A percentile compares a stretch with the other conserved stretches of the same genome.
Evolutionary conservation across 2,888 invertebrate genomes (phyloP).

Genomic region (Thereva unica): DNA sequence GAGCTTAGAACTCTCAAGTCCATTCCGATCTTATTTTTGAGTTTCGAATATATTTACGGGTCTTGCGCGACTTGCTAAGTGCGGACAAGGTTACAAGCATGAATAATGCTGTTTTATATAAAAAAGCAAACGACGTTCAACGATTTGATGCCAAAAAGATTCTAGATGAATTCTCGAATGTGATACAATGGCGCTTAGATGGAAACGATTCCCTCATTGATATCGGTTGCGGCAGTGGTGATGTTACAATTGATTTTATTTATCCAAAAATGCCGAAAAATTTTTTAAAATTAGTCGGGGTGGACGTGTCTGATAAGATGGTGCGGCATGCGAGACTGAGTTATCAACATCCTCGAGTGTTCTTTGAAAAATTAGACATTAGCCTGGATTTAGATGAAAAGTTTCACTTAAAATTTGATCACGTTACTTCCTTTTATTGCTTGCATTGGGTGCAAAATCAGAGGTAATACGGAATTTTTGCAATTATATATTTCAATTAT

Average conservation of each 20-base stretch:
- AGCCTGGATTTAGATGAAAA: constrained; percentile 60
- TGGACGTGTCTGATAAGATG: constrained; percentile 75
- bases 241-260: constrained; percentile 68
- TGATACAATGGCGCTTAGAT: constrained; percentile 63
- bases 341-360: constrained; percentile 58
- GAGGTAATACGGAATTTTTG: constrained; percentile 59
- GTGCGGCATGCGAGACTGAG: constrained; percentile 66
- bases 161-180: constrained; percentile 65
- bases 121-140: constrained; percentile 70
- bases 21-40: no score
- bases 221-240: constrained; percentile 76
- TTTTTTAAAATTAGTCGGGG: constrained; percentile 64
- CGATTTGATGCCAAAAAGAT: constrained; percentile 67
- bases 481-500: neutral
- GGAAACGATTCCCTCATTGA: constrained; percentile 65
- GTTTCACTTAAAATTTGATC: constrained; percentile 63
- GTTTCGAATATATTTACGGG: no score
- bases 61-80: no score
- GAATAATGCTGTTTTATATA: constrained; percentile 70
- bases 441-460: constrained; percentile 79
- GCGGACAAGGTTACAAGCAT: constrained; percentile 51
- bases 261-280: constrained; percentile 64
- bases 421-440: constrained; percentile 77
- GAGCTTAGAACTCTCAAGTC: no score
- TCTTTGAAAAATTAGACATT: constrained; percentile 64